Evolutionary conservation across 2,797 vertebrate species (phyloP).

Genomic region (Alca torda): DNA sequence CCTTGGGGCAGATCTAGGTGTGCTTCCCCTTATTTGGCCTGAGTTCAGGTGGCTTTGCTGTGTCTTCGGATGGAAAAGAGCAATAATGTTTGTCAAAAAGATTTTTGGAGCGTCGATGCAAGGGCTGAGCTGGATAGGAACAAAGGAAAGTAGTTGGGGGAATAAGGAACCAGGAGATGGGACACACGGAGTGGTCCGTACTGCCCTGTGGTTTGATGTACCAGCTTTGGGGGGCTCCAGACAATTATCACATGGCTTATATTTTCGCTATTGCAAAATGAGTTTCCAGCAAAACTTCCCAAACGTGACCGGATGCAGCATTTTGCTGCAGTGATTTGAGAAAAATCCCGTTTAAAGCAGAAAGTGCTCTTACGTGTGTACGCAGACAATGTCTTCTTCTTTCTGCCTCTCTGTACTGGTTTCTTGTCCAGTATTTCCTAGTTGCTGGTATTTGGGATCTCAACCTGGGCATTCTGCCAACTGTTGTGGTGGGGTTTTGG

Average conservation of each 20-base stretch:
- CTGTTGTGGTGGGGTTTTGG: not conserved
- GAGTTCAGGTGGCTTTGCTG: not conserved
- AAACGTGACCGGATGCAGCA: not conserved
- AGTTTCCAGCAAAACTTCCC: not conserved
- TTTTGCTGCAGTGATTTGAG: not conserved
- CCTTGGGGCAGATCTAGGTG: not conserved
- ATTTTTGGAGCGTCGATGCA: not conserved
- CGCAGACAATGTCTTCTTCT: not conserved
- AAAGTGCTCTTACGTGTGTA: accelerated
- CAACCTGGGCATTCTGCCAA: not conserved
- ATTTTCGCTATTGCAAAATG: not conserved
- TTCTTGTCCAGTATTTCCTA: not conserved
- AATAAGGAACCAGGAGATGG: not conserved
- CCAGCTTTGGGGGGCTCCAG: not conserved
- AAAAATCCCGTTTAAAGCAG: not conserved
- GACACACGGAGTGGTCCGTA: accelerated
- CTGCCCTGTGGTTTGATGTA: not conserved
- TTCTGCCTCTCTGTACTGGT: not conserved
- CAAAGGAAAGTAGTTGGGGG: not conserved
- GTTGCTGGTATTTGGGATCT: not conserved
- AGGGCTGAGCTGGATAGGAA: not conserved
- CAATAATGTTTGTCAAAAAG: not conserved
- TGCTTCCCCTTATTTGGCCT: not conserved
- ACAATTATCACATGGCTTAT: not conserved
- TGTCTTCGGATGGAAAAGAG: not conserved